Percentiles rank a stretch among this genome's conserved stretches.
Evolutionary conservation across 2,113 vertebrate species (phyloP).

Genomic region (Leptodactylus fuscus): DNA sequence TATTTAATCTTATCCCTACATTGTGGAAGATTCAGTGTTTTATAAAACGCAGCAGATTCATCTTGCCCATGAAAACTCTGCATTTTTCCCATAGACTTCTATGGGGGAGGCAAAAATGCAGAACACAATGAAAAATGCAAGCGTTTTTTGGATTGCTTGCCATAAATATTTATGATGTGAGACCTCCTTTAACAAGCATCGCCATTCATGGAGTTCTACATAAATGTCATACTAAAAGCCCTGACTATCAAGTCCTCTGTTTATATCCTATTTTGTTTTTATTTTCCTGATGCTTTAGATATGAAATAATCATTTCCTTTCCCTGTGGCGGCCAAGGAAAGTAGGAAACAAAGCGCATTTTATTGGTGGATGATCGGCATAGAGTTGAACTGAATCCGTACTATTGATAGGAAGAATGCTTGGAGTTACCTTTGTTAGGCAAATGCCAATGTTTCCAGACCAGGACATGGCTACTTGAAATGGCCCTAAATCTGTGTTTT

Average conservation of each 20-base stretch:
- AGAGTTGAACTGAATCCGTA: not conserved
- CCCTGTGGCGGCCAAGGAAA: not conserved
- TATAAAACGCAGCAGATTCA: no score
- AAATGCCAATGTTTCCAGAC: no score
- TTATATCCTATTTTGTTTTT: not conserved
- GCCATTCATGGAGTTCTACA: not conserved
- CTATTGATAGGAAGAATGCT: not conserved
- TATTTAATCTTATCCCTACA: no score
- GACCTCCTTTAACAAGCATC: not conserved
- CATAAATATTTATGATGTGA: not conserved
- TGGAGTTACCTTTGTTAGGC: no score
- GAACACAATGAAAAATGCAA: no score
- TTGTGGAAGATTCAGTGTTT: no score
- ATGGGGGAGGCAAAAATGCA: no score
- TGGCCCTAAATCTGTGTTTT: no score
- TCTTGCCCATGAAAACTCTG: no score
- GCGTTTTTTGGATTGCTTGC: no score
- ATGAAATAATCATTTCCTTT: not conserved
- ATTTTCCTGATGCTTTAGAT: not conserved
- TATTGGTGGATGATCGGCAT: not conserved
- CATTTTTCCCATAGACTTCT: no score
- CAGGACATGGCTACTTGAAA: no score
- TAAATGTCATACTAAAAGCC: not conserved
- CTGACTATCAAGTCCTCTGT: not conserved
- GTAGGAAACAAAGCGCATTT: not conserved